Percentiles rank a stretch among this genome's conserved stretches.
Evolutionary conservation across 2,797 vertebrate species (phyloP).

Genomic region (Delichon dasypus): DNA sequence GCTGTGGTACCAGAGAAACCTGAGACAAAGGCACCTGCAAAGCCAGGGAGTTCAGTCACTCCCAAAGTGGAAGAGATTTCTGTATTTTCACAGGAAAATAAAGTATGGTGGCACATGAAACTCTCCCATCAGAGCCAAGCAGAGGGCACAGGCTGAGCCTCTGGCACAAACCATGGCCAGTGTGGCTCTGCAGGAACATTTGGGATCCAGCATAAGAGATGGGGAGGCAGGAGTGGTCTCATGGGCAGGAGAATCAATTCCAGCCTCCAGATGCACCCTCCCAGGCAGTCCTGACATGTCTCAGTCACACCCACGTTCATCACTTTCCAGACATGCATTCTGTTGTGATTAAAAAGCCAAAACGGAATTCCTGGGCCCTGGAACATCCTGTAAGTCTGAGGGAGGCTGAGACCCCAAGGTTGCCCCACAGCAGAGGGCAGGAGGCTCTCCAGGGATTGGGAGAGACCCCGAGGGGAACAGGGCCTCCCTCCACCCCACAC

Average conservation of each 20-base stretch:
- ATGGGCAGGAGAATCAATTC: not conserved
- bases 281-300: not conserved
- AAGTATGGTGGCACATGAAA: not conserved
- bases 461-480: not conserved
- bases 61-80: not conserved
- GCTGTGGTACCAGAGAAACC: not conserved
- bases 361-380: not conserved
- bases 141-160: not conserved
- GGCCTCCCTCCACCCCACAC: not conserved
- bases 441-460: not conserved
- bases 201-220: not conserved
- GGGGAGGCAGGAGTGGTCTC: not conserved
- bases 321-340: not conserved
- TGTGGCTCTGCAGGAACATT: not conserved
- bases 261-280: not conserved
- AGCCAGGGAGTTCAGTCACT: not conserved
- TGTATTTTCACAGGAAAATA: not conserved
- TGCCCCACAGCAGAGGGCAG: not conserved
- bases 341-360: not conserved
- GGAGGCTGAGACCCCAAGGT: not conserved
- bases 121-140: not conserved
- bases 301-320: rapidly evolving
- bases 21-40: not conserved
- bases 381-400: rapidly evolving
- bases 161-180: not conserved